Percentiles rank a stretch among this genome's conserved stretches.
Conservation (phyloP, 2,888 invertebrate genomes). For the Temnothorax unifasciatus region DNA sequence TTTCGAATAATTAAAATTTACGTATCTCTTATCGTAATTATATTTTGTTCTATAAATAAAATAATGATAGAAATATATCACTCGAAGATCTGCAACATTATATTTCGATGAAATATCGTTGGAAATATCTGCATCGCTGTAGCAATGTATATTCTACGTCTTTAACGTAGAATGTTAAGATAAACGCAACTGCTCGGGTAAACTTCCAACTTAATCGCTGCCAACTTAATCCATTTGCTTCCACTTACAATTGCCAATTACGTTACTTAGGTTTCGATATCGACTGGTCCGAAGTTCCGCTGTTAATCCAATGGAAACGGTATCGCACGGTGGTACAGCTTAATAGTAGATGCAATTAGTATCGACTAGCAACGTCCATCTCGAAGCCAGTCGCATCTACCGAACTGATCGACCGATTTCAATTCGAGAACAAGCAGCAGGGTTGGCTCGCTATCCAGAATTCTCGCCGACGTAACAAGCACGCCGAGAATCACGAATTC, state of each 20-base stretch:
- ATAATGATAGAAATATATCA: neutral
- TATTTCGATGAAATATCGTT: neutral
- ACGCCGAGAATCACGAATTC: conserved; percentile 23
- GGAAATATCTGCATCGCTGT: neutral
- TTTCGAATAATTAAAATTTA: neutral
- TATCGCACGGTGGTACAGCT: conserved; percentile 10
- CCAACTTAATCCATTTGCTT: conserved; percentile 8
- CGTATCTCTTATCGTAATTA: neutral
- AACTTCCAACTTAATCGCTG: conserved; percentile 16
- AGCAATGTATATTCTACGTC: neutral
- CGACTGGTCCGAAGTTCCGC: conserved; percentile 26
- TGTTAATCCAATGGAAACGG: conserved; percentile 43
- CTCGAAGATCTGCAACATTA: neutral
- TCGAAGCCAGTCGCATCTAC: conserved; percentile 23
- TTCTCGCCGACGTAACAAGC: conserved; percentile 31
- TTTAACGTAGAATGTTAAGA: neutral
- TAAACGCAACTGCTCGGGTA: neutral
- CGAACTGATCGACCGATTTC: conserved; percentile 34
- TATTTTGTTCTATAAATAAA: neutral
- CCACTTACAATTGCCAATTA: conserved; percentile 43
- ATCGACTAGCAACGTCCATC: conserved; percentile 43
- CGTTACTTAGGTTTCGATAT: conserved; percentile 28
- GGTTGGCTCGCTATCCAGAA: conserved; percentile 8
- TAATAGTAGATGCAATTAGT: conserved; percentile 43
- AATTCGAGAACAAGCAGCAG: neutral